Evolutionary conservation across 2,113 vertebrate species (phyloP).

Genomic region (Carassius auratus): DNA sequence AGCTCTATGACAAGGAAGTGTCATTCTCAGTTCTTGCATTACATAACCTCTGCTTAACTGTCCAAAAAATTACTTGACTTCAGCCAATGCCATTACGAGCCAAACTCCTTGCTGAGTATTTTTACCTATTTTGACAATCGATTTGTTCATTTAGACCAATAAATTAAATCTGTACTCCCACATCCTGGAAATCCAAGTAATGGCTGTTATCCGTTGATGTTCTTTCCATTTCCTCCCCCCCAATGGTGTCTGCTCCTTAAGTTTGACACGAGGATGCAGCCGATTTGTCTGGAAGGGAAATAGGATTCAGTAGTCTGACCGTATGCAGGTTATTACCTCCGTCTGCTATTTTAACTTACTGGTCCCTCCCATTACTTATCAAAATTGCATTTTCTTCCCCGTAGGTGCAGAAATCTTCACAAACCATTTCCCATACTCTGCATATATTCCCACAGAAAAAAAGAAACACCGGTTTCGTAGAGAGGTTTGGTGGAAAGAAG

Average conservation of each 20-base stretch:
- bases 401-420: not conserved
- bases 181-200: constrained; percentile 8
- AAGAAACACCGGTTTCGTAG: not conserved
- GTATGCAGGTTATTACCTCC: not conserved
- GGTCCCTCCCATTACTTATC: not conserved
- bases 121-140: constrained; percentile 23
- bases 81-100: constrained; percentile 2
- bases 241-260: constrained; percentile 21
- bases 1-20: constrained; percentile 12
- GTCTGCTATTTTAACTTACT: constrained; percentile 33
- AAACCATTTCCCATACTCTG: constrained; percentile 19
- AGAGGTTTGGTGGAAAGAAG: constrained; percentile 13
- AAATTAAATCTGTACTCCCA: constrained; percentile 18
- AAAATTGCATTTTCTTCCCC: not conserved
- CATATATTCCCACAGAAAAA: constrained; percentile 32
- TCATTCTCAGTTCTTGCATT: constrained; percentile 37
- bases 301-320: constrained; percentile 24
- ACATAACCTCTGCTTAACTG: constrained; percentile 44
- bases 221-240: constrained; percentile 13
- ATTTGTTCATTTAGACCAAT: constrained; percentile 39
- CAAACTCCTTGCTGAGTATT: constrained; percentile 23
- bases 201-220: constrained; percentile 14
- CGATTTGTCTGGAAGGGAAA: constrained; percentile 1
- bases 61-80: constrained; percentile 31
- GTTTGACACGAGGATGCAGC: constrained; percentile 13